Evolutionary conservation across 2,888 invertebrate genomes (phyloP).

Genomic region (Rhamphomyia laevipes): DNA sequence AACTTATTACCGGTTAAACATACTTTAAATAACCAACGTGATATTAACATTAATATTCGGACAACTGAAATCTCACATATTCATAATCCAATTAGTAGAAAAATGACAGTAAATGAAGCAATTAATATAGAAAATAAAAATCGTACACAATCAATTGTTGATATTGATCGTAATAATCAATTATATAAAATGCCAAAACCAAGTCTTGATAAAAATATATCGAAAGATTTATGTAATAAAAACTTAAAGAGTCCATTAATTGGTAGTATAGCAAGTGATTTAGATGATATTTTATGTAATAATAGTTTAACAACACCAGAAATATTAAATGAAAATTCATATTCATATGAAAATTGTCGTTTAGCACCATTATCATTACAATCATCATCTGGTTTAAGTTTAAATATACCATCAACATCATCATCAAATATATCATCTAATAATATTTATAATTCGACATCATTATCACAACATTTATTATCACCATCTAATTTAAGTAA

Average conservation of each 20-base stretch:
- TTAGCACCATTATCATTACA: constrained; percentile 8
- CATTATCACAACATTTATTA: background rate
- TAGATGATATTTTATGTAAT: background rate
- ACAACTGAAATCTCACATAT: constrained; percentile 56
- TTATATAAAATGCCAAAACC: constrained; percentile 12
- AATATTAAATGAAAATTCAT: background rate
- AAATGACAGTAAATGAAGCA: constrained; percentile 12
- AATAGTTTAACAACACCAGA: background rate
- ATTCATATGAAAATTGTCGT: background rate
- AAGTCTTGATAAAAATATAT: constrained; percentile 7
- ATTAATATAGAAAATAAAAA: constrained; percentile 18
- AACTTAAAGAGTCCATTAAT: constrained; percentile 7
- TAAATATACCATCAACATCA: background rate
- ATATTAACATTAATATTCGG: constrained; percentile 48
- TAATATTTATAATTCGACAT: background rate
- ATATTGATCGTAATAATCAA: constrained; percentile 32
- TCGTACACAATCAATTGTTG: background rate
- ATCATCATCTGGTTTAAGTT: background rate
- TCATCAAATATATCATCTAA: background rate
- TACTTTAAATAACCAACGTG: constrained; percentile 62
- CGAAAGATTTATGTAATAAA: constrained; percentile 11
- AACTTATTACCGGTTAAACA: background rate
- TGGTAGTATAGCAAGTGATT: background rate
- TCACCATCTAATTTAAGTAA: too few species aligned
- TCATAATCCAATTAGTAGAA: constrained; percentile 53